Conservation (phyloP, 2,113 vertebrate species). For the Xerus inauris region DNA sequence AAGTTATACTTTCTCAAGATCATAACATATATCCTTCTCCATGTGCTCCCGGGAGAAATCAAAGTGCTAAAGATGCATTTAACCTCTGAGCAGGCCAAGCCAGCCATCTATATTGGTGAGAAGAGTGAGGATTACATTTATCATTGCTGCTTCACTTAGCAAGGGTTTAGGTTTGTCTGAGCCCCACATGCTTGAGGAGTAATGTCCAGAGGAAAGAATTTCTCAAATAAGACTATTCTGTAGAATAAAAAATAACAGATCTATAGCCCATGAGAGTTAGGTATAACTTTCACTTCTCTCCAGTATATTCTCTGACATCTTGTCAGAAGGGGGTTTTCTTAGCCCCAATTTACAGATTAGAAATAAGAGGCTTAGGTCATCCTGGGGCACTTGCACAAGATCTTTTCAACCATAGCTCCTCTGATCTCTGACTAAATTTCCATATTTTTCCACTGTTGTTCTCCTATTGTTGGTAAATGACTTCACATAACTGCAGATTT, state of each 20-base stretch:
- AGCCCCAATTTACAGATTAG: neutral
- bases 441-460: neutral
- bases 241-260: neutral
- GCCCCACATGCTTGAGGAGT: neutral
- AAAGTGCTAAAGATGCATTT: neutral
- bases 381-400: neutral
- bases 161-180: neutral
- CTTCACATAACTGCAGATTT: neutral
- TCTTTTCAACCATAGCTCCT: neutral
- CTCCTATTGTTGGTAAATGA: conserved; percentile 7
- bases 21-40: neutral
- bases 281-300: neutral
- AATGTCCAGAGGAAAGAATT: neutral
- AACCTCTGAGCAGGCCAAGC: neutral
- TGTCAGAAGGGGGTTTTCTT: neutral
- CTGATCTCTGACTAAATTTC: neutral
- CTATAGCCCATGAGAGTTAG: neutral
- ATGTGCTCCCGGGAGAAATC: neutral
- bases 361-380: neutral
- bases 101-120: neutral
- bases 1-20: neutral
- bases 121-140: neutral
- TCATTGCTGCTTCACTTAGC: neutral
- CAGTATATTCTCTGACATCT: neutral
- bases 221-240: neutral